Percentiles rank a stretch among this genome's conserved stretches.
These are phyloP conservation scores for Procambarus clarkii DNA, from an alignment of 1,140 invertebrate species.

Conservation along the genomic window DNA sequence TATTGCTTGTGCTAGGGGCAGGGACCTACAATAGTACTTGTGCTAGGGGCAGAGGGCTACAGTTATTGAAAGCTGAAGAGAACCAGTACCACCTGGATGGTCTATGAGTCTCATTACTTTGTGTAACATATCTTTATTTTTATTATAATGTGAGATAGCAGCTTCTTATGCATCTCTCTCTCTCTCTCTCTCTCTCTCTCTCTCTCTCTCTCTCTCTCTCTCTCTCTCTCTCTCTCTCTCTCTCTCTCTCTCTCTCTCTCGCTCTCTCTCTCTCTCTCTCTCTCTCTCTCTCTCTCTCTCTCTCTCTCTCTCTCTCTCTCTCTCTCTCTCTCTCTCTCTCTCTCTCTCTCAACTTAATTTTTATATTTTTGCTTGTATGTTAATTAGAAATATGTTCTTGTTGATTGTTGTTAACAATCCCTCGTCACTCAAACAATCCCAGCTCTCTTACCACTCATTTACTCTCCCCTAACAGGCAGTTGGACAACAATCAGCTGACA, in stretches of 20 bases:
- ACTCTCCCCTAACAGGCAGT: slow-evolving; percentile 80
- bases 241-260: background rate
- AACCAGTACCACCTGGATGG: too few relatives aligned
- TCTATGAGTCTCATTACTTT: too few relatives aligned
- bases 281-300: background rate
- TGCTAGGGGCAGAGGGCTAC: too few relatives aligned
- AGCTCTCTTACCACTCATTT: background rate
- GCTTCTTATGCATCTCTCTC: too few relatives aligned
- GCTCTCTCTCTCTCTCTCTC: slow-evolving; percentile 6
- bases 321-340: background rate
- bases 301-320: slow-evolving; percentile 3
- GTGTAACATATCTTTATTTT: too few relatives aligned
- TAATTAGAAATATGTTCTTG: too few relatives aligned
- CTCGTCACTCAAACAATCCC: background rate
- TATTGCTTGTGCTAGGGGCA: too few relatives aligned
- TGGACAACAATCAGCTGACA: slow-evolving; percentile 95
- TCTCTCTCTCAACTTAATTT: background rate
- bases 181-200: background rate
- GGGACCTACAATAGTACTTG: too few relatives aligned
- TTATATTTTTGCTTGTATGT: background rate
- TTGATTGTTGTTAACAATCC: background rate
- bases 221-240: slow-evolving; percentile 20
- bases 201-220: slow-evolving; percentile 6
- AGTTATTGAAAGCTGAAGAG: too few relatives aligned
- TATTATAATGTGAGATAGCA: too few relatives aligned